Evolutionary conservation across 1,140 invertebrate species (phyloP), one percentile per base, ranked within the genome.

Genomic region (Listronotus oregonensis): DNA sequence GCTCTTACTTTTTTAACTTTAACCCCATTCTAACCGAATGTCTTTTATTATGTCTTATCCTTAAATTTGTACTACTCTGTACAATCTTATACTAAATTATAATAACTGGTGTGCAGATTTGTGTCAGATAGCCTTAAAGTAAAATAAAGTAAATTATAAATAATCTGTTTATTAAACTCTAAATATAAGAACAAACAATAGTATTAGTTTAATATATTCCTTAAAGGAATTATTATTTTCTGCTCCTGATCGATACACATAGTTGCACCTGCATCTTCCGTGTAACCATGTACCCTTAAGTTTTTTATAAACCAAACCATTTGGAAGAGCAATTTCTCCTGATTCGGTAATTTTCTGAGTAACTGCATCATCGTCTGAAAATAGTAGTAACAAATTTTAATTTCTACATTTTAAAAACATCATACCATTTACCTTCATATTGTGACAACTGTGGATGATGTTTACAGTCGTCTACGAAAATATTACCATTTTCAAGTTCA

Each of bases 301-400:
- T 63, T 63, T 54, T 54, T 37, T 52, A 34, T 54, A 63, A 17
- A 54, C 43, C 60, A 63, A 54, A 15, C 44, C 31, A 46, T 63
- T 63, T 10, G 60, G 21, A 7, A 63, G 21, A 10, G 34, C 31
- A 31, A 63, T 54, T 27, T 63, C 49, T 43, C 32, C 40, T 4
- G 12, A 14, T 7, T 11, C 11, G 10, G 12, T 15, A 15, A 8
- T n/a, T 32, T 39, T 18, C 10, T 4, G 4, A 46, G 21, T 17
- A n/a, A 32, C 5, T 21, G 12, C 12, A 34, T 31, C 18, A 40
- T 52, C 60, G 43, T 63, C 60, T 63, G 21, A 63, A 54, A 63
- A 8, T 50, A 50, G 3, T 27, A 32, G 1, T 27, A 9, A 5
- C 8, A 27, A 12, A 2, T 50, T 31, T 9, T 50, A 31, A 1